A percentile compares a stretch with the other conserved stretches of the same genome.
Evolutionary conservation across 2,888 invertebrate species (phyloP).

Genomic region (Amphipyra tragopoginis): DNA sequence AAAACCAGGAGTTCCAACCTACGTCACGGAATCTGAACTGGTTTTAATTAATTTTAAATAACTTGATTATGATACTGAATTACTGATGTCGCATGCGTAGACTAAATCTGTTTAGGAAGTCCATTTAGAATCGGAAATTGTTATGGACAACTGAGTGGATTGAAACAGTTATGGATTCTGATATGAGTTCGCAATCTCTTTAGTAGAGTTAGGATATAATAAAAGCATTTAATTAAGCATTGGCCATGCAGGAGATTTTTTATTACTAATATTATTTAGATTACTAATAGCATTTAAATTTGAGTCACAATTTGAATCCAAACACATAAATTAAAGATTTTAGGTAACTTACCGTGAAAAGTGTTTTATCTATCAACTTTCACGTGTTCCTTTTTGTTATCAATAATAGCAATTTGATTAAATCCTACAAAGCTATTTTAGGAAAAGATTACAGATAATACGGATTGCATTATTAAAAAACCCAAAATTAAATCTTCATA

Average conservation of each 20-base stretch:
- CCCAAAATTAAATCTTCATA: conserved; percentile 3
- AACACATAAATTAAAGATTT: not conserved
- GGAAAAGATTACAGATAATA: conserved; percentile 16
- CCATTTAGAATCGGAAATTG: not conserved
- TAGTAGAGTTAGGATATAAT: too few species aligned
- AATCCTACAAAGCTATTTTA: conserved; percentile 26
- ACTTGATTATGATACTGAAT: conserved; percentile 2
- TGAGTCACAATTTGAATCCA: too few species aligned
- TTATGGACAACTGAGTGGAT: not conserved
- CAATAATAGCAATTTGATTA: conserved; percentile 20
- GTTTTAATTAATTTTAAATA: conserved; percentile 14
- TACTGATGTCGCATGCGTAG: conserved; percentile 7
- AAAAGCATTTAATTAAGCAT: too few species aligned
- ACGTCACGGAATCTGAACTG: conserved; percentile 26
- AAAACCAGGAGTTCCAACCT: conserved; percentile 10
- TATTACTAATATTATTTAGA: too few species aligned
- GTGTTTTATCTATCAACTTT: not conserved
- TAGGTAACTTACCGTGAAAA: too few species aligned
- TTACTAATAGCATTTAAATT: too few species aligned
- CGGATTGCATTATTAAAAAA: conserved; percentile 1
- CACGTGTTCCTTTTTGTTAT: conserved; percentile 27
- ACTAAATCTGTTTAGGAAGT: conserved; percentile 4
- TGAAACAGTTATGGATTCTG: not conserved
- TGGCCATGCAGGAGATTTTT: too few species aligned
- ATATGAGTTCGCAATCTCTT: not conserved